A percentile compares a stretch with the other conserved stretches of the same genome.
Evolutionary conservation across 2,797 vertebrate genomes (phyloP).

Genomic region (Smutsia gigantea): DNA sequence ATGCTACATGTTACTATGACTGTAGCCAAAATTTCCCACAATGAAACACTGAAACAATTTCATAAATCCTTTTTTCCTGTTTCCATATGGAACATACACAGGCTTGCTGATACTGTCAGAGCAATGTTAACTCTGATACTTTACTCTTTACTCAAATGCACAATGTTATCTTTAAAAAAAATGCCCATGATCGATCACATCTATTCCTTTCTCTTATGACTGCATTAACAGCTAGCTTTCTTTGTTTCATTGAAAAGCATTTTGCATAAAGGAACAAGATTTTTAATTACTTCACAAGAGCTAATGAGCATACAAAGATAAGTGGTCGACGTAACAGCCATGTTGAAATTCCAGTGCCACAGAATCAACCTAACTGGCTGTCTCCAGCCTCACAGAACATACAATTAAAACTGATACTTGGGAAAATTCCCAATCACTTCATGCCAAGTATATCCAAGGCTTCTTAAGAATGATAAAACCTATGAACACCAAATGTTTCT

Average conservation of each 20-base stretch:
- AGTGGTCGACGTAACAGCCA: not conserved
- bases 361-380: not conserved
- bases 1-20: not conserved
- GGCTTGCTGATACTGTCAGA: not conserved
- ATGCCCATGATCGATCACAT: not conserved
- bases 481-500: not conserved
- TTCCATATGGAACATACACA: not conserved
- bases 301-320: not conserved
- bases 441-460: not conserved
- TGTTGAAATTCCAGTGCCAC: not conserved
- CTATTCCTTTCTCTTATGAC: not conserved
- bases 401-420: not conserved
- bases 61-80: constrained; percentile 6
- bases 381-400: not conserved
- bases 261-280: constrained; percentile 38
- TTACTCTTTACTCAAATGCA: not conserved
- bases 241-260: not conserved
- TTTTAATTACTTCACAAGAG: not conserved
- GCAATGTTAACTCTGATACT: not conserved
- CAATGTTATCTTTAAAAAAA: not conserved
- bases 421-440: constrained; percentile 7
- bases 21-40: not conserved
- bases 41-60: not conserved
- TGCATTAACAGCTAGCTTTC: not conserved
- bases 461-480: not conserved